Evolutionary conservation across 2,797 vertebrate species (phyloP).

Genomic region (Eupleurogrammus muticus): DNA sequence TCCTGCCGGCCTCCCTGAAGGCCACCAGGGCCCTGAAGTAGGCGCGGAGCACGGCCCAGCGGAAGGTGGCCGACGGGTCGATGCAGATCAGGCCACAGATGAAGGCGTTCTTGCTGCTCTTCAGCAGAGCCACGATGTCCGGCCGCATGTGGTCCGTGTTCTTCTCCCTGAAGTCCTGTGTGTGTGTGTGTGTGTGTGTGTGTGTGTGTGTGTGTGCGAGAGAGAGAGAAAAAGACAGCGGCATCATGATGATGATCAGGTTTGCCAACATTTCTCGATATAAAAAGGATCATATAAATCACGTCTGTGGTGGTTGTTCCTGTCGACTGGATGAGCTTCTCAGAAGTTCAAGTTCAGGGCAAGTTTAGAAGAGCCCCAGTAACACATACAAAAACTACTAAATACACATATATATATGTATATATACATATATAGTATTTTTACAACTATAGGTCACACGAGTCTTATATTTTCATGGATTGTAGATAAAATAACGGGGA

Average conservation of each 20-base stretch:
- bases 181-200: neutral
- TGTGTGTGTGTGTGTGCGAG: no score
- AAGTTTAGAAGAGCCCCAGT: no score
- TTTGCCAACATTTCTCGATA: neutral
- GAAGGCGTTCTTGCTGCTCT: constrained; percentile 95
- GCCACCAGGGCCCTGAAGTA: constrained; percentile 94
- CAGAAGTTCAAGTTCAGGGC: no score
- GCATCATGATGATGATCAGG: neutral
- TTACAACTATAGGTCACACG: no score
- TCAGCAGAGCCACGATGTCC: constrained; percentile 95
- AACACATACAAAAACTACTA: no score
- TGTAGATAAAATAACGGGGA: no score
- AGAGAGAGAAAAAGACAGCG: neutral
- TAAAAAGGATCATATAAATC: neutral
- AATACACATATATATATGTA: no score
- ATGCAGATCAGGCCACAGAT: constrained; percentile 96
- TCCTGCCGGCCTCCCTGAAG: constrained; percentile 92
- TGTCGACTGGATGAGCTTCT: neutral
- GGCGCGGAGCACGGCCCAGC: constrained; percentile 94
- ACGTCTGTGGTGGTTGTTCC: neutral
- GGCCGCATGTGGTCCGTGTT: constrained; percentile 99
- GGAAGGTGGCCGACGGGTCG: constrained; percentile 94
- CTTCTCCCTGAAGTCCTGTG: constrained; percentile 98
- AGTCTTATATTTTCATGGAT: no score
- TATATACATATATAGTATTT: no score